phyloP scores from a whole-genome alignment of 2,113 vertebrate species.

The Brachyhypopomus gauderio region DNA sequence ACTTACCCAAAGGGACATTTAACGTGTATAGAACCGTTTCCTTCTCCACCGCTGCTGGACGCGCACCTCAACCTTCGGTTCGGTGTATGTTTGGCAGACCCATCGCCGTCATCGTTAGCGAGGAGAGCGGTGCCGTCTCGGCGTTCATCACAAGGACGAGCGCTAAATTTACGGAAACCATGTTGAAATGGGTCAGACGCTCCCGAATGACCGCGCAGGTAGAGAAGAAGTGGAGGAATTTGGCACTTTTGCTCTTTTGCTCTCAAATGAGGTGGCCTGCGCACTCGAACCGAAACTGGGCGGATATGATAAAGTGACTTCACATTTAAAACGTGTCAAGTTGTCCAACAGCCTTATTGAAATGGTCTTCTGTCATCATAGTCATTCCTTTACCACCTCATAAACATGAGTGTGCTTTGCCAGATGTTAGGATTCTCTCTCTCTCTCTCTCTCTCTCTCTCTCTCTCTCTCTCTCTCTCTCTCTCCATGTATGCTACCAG shows the following conservation, averaged over 20 bases:
- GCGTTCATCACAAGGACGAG: constrained; percentile 34
- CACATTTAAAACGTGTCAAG: not conserved
- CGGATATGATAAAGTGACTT: not conserved
- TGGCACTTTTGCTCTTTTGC: not conserved
- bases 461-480: not conserved
- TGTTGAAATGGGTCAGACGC: constrained; percentile 70
- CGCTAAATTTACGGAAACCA: constrained; percentile 49
- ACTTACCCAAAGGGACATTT: constrained; percentile 38
- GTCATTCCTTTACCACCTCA: not conserved
- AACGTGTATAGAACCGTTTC: constrained; percentile 27
- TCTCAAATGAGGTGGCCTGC: constrained; percentile 15
- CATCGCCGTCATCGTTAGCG: not conserved
- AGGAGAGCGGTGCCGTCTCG: constrained; percentile 23
- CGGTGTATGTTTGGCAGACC: not conserved
- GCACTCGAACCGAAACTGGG: not conserved
- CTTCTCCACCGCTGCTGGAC: not conserved
- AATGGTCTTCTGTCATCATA: not conserved
- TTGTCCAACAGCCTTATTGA: not conserved
- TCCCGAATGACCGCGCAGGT: constrained; percentile 49
- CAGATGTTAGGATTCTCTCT: not conserved
- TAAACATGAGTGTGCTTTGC: too few relatives aligned
- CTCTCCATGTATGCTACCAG: constrained; percentile 40
- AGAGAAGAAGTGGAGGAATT: constrained; percentile 33
- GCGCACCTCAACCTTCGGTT: not conserved
- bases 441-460: not conserved